Conservation (phyloP, 2,888 invertebrate genomes). For the Ptychoptera albimana region DNA sequence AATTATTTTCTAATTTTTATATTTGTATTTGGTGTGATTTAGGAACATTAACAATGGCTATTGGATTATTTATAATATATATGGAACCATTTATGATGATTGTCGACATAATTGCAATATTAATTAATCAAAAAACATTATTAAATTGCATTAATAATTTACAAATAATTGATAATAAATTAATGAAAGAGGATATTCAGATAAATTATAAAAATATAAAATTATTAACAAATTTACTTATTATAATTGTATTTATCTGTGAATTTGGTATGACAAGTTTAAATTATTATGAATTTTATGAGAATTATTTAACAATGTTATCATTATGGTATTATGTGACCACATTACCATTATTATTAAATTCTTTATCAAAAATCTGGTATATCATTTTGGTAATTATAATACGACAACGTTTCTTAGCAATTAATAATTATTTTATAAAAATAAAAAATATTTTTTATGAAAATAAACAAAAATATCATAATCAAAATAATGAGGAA, state of each 20-base stretch:
- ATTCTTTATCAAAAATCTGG: constrained; percentile 28
- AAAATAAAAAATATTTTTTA: constrained; percentile 2
- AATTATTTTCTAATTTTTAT: no score
- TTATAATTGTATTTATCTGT: constrained; percentile 17
- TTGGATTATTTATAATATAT: constrained; percentile 28
- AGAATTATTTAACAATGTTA: constrained; percentile 8
- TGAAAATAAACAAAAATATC: constrained; percentile 1
- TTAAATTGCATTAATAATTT: constrained; percentile 24
- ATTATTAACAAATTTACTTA: constrained; percentile 13
- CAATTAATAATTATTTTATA: constrained; percentile 16
- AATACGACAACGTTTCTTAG: constrained; percentile 23
- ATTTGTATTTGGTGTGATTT: background rate
- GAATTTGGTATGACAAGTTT: constrained; percentile 20
- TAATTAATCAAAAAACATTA: constrained; percentile 23
- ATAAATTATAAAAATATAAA: constrained; percentile 7
- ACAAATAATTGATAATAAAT: constrained; percentile 22
- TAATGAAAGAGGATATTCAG: constrained; percentile 18
- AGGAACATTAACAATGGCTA: constrained; percentile 28
- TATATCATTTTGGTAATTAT: constrained; percentile 24
- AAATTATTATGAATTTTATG: constrained; percentile 19
- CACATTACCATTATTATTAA: constrained; percentile 23
- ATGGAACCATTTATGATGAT: constrained; percentile 27
- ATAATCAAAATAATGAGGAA: background rate
- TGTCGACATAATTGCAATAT: constrained; percentile 24
- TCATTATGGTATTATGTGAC: constrained; percentile 23